Evolutionary conservation across 2,797 vertebrate species (phyloP).

Genomic region (Petrocephalus sullivani): DNA sequence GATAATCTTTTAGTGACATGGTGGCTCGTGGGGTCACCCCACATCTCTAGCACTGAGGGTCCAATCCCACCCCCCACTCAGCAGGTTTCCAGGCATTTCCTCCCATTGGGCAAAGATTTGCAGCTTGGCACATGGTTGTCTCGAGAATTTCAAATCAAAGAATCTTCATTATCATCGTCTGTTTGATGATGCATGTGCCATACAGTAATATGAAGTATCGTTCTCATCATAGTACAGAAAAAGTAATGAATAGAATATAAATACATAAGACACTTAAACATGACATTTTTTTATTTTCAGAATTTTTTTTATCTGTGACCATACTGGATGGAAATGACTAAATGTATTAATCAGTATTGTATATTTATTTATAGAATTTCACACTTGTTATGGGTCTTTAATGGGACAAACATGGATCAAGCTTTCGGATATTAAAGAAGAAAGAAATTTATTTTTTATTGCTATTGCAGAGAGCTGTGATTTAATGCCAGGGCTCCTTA

Average conservation of each 20-base stretch:
- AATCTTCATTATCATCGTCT: background rate
- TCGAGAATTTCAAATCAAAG: background rate
- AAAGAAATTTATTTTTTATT: too few species aligned
- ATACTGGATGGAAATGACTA: background rate
- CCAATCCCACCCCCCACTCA: background rate
- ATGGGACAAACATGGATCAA: background rate
- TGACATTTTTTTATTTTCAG: background rate
- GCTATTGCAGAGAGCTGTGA: background rate
- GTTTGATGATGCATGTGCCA: background rate
- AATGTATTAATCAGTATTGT: background rate
- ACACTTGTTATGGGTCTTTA: background rate
- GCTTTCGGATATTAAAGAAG: background rate
- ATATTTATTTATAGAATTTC: background rate
- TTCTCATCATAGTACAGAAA: background rate
- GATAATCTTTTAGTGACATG: too few species aligned
- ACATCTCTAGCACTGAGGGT: too few species aligned
- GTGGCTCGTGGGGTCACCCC: too few species aligned
- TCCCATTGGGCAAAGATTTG: background rate
- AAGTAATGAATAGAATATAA: background rate
- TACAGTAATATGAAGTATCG: background rate
- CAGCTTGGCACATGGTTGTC: background rate
- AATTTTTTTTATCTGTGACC: background rate
- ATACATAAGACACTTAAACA: background rate
- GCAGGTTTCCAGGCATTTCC: background rate
- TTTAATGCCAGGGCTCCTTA: background rate